phyloP scores from a whole-genome alignment of 2,797 vertebrate species.

The Neosilurus hyrtlii region DNA sequence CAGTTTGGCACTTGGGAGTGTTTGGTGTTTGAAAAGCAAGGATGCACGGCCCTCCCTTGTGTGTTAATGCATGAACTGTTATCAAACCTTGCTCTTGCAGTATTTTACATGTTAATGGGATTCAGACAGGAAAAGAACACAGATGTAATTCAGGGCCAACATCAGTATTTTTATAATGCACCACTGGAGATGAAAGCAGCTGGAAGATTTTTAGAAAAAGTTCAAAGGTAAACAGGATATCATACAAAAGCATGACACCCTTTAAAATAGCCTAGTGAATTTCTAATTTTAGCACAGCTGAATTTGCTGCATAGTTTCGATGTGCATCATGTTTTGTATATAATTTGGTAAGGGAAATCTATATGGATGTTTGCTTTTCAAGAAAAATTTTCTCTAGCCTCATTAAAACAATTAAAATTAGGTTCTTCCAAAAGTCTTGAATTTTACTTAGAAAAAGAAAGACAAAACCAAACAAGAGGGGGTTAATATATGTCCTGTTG shows the following conservation, averaged over 20 bases:
- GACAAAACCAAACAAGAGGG: slow-evolving; percentile 22
- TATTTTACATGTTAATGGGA: slow-evolving; percentile 74
- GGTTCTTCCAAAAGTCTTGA: neutral
- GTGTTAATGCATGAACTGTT: slow-evolving; percentile 78
- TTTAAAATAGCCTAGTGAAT: neutral
- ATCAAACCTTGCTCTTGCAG: slow-evolving; percentile 72
- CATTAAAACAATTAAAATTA: neutral
- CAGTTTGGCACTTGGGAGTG: slow-evolving; percentile 48
- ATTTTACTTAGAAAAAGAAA: neutral
- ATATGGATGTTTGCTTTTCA: neutral
- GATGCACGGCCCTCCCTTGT: slow-evolving; percentile 74
- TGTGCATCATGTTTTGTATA: neutral
- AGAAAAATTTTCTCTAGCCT: neutral
- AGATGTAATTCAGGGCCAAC: slow-evolving; percentile 68
- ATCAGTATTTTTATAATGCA: slow-evolving; percentile 66
- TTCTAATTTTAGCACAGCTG: neutral
- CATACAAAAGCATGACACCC: neutral
- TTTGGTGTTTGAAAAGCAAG: slow-evolving; percentile 69
- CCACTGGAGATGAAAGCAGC: slow-evolving; percentile 51
- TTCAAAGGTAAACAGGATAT: slow-evolving; percentile 35
- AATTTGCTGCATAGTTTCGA: neutral
- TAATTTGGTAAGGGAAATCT: neutral
- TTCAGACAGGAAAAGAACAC: slow-evolving; percentile 56
- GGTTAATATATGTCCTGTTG: slow-evolving; percentile 53
- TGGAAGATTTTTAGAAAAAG: slow-evolving; percentile 50